Percentiles rank a stretch among this genome's conserved stretches.
These are phyloP conservation scores for Ceratosolen solmsi DNA, from an alignment of 1,140 invertebrate genomes.

Conservation along the genomic window DNA sequence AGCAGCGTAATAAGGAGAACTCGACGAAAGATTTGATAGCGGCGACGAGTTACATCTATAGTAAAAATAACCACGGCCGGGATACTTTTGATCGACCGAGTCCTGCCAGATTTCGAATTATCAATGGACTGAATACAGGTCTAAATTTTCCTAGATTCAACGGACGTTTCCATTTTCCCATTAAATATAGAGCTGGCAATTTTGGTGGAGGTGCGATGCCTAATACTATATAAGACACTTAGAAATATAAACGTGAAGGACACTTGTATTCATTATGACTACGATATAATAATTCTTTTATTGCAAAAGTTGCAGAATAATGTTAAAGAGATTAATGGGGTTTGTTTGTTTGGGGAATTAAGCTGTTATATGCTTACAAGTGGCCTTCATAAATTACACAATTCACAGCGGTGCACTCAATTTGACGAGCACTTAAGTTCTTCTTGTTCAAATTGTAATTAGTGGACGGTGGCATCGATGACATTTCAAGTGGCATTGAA, in stretches of 20 bases:
- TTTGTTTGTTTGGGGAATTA: too few relatives aligned
- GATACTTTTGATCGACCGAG: background rate
- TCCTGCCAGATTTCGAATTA: background rate
- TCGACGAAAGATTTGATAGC: constrained; percentile 29
- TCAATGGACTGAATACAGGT: constrained; percentile 17
- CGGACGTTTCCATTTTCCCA: constrained; percentile 52
- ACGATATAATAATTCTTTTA: too few relatives aligned
- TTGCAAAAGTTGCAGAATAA: too few relatives aligned
- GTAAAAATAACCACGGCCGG: background rate
- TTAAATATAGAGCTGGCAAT: constrained; percentile 50
- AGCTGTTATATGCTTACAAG: too few relatives aligned
- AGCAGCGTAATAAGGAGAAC: constrained; percentile 21
- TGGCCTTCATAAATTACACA: too few relatives aligned
- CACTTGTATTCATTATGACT: background rate
- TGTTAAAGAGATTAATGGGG: too few relatives aligned
- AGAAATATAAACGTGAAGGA: background rate
- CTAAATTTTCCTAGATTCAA: constrained; percentile 40
- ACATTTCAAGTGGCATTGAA: constrained; percentile 21
- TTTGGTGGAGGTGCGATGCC: constrained; percentile 40
- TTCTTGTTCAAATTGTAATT: too few relatives aligned
- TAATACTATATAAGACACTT: background rate
- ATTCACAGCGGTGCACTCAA: too few relatives aligned
- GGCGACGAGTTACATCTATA: constrained; percentile 36
- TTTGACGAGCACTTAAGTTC: too few relatives aligned
- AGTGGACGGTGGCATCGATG: constrained; percentile 12